Evolutionary conservation across 2,888 invertebrate genomes (phyloP).

Genomic region (Acrocyrtus sp.): DNA sequence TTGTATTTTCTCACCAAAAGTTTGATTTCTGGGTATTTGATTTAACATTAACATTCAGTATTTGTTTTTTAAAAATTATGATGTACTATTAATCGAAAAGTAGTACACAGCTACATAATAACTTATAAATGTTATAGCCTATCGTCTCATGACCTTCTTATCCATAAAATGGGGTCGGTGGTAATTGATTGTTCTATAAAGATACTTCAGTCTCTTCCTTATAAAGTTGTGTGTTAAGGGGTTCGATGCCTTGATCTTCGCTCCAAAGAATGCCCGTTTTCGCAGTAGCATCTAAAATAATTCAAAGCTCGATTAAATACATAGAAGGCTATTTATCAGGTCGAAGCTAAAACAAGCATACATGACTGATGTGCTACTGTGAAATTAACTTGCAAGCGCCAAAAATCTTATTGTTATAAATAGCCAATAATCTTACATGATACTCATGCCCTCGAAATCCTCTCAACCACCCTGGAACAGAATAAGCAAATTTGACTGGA

Average conservation of each 20-base stretch:
- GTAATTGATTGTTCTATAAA: conserved; percentile 82
- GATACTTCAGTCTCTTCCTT: conserved; percentile 77
- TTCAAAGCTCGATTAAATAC: conserved; percentile 5
- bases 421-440: conserved; percentile 71
- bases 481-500: conserved; percentile 85
- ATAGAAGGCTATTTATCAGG: too few species aligned
- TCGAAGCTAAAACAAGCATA: too few species aligned
- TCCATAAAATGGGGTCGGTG: conserved; percentile 78
- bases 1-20: too few species aligned
- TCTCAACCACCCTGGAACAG: conserved; percentile 88
- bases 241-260: conserved; percentile 71
- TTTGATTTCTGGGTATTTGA: too few species aligned
- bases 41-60: too few species aligned
- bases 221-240: conserved; percentile 84
- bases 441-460: conserved; percentile 89
- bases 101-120: too few species aligned
- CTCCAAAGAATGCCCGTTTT: conserved; percentile 75
- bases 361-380: too few species aligned
- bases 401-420: too few species aligned
- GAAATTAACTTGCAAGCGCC: too few species aligned
- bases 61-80: too few species aligned
- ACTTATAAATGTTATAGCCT: too few species aligned
- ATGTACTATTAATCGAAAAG: too few species aligned
- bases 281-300: conserved; percentile 70
- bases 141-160: conserved; percentile 20